Conservation (phyloP, 2,113 vertebrate species). For the Erythrocercus mccallii region DNA sequence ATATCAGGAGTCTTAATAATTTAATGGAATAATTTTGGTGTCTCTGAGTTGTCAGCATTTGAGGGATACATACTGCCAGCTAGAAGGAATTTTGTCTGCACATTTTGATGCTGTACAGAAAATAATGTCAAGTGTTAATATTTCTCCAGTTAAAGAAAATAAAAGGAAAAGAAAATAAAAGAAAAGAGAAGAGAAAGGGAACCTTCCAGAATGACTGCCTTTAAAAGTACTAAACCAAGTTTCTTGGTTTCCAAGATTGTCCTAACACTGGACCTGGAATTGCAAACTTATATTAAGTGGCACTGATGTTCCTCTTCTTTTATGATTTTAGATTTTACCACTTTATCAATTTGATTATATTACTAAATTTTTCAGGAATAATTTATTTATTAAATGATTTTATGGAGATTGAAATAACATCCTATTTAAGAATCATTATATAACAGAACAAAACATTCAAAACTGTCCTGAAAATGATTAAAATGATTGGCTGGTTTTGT, state of each 20-base stretch:
- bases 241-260: background rate
- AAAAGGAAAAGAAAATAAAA: too few species aligned
- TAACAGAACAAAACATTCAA: background rate
- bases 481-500: too few species aligned
- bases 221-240: background rate
- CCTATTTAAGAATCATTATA: background rate
- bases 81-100: background rate
- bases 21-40: background rate
- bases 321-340: background rate
- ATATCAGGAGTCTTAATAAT: background rate
- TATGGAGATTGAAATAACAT: background rate
- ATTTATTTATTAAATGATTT: background rate
- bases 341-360: background rate
- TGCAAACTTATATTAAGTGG: background rate
- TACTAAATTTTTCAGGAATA: background rate
- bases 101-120: background rate
- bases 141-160: background rate
- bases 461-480: background rate
- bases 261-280: background rate
- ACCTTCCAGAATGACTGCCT: background rate
- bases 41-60: background rate
- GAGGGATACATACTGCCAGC: background rate
- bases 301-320: background rate
- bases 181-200: background rate
- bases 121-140: background rate